These are phyloP conservation scores for Geopemphigus sp. DNA, from an alignment of 1,140 invertebrate genomes.

Conservation along the genomic window DNA sequence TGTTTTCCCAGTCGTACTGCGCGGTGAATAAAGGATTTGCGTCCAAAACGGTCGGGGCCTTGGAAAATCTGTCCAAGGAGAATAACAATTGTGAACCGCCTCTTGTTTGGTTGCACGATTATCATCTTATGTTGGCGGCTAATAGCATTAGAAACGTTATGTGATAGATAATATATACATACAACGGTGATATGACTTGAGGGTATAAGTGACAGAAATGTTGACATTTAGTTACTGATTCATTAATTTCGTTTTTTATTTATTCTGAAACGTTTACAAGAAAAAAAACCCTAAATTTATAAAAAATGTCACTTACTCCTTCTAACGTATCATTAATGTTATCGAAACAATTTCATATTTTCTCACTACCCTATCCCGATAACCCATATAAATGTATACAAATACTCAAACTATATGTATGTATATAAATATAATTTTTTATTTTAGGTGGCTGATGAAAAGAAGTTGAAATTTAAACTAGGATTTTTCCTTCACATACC, in stretches of 20 bases:
- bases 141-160: constrained; percentile 69
- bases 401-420: too few species aligned
- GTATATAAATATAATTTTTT: not conserved
- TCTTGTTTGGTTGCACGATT: constrained; percentile 89
- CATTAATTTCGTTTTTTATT: too few species aligned
- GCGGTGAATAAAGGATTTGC: constrained; percentile 81
- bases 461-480: constrained; percentile 73
- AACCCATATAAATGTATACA: too few species aligned
- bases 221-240: not conserved
- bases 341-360: not conserved
- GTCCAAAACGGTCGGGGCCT: constrained; percentile 70
- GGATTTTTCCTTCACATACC: constrained; percentile 90
- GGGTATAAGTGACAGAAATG: not conserved
- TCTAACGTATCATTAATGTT: not conserved
- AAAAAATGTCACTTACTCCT: too few species aligned
- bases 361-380: not conserved
- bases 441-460: constrained; percentile 70
- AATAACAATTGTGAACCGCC: constrained; percentile 62
- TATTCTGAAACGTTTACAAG: too few species aligned
- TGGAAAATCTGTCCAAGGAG: constrained; percentile 61
- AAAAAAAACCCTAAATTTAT: too few species aligned
- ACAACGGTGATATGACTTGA: not conserved
- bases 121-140: constrained; percentile 84
- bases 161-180: not conserved
- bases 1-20: constrained; percentile 64